Evolutionary conservation across 2,797 vertebrate genomes (phyloP).

Genomic region (Saxicola maurus): DNA sequence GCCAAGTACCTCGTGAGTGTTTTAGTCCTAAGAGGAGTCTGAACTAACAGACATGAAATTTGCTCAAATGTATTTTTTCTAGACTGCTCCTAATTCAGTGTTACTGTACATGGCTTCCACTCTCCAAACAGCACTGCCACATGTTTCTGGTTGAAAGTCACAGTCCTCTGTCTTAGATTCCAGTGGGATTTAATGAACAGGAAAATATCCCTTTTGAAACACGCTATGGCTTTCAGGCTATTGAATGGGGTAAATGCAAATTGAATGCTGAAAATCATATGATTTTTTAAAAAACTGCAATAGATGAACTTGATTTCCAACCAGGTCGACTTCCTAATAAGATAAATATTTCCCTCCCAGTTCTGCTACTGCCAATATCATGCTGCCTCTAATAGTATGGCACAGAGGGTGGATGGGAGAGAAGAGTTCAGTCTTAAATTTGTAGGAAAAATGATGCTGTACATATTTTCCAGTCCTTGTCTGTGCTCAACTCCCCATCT

Average conservation of each 20-base stretch:
- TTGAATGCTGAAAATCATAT: neutral
- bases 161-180: neutral
- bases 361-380: neutral
- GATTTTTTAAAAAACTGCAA: neutral
- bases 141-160: neutral
- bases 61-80: neutral
- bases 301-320: neutral
- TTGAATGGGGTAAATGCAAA: neutral
- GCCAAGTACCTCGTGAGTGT: neutral
- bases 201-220: conserved; percentile 43
- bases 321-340: neutral
- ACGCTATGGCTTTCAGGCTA: neutral
- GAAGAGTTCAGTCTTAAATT: neutral
- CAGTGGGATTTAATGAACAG: conserved; percentile 5
- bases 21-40: neutral
- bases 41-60: neutral
- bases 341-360: neutral
- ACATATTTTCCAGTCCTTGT: conserved; percentile 9
- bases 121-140: neutral
- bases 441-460: neutral
- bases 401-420: neutral
- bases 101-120: neutral
- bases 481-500: neutral
- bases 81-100: neutral
- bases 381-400: neutral